phyloP scores from a whole-genome alignment of 2,888 invertebrate genomes.

The Sphaerophoria rueppellii region DNA sequence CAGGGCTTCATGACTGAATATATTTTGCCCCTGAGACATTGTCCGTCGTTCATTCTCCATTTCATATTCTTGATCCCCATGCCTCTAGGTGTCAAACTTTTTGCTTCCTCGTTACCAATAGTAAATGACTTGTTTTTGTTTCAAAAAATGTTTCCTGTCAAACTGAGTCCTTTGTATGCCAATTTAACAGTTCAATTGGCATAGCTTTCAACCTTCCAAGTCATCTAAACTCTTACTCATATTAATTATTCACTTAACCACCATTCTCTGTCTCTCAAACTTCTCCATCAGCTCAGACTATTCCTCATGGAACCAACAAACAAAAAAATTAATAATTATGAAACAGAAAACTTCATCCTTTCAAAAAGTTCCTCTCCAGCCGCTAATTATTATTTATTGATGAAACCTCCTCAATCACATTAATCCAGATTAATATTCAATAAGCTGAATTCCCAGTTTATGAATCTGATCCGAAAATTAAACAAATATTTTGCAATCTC shows the following conservation, averaged over 20 bases:
- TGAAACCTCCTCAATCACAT: conserved; percentile 46
- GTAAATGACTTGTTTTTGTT: no score
- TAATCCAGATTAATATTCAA: conserved; percentile 57
- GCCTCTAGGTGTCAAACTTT: no score
- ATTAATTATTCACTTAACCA: conserved; percentile 7
- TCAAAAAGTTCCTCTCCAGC: background rate
- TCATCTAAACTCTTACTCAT: background rate
- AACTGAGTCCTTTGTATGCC: no score
- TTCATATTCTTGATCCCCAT: no score
- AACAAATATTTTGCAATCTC: background rate
- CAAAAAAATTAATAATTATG: background rate
- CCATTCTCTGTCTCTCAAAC: background rate
- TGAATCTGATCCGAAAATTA: conserved; percentile 9
- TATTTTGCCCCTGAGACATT: no score
- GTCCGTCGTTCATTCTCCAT: no score
- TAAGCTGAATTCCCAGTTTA: conserved; percentile 37
- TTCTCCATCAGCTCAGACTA: background rate
- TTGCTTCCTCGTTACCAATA: no score
- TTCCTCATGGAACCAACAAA: conserved; percentile 12
- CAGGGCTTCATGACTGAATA: no score
- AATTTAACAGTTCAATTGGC: no score
- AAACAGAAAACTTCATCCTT: background rate
- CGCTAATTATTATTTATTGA: conserved; percentile 36
- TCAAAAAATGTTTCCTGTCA: no score
- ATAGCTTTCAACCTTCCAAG: background rate